These are phyloP conservation scores for Blomia tropicalis DNA, from an alignment of 2,888 invertebrate species.

Conservation along the genomic window DNA sequence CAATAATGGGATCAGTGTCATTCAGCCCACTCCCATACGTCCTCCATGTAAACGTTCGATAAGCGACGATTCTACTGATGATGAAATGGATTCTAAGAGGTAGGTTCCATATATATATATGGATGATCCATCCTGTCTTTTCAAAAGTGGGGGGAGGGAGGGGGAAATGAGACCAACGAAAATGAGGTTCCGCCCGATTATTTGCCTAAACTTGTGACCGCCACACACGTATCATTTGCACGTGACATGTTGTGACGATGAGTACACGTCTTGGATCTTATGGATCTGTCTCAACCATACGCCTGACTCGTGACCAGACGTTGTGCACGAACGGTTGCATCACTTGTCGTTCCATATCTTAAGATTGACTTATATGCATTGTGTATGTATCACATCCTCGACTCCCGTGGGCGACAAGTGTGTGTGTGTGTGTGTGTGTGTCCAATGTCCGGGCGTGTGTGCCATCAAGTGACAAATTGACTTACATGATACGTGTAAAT, in stretches of 20 bases:
- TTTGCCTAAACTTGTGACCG: not conserved
- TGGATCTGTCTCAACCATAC: not conserved
- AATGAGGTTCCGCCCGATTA: not conserved
- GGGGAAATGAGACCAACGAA: too few species aligned
- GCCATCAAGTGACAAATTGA: constrained; percentile 8
- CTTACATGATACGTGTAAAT: not conserved
- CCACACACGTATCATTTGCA: not conserved
- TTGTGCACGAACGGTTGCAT: constrained; percentile 16
- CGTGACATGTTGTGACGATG: too few species aligned
- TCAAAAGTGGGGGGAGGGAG: too few species aligned
- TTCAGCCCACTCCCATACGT: not conserved
- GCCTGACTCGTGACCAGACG: constrained; percentile 15
- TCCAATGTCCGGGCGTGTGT: constrained; percentile 11
- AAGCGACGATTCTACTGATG: constrained; percentile 8
- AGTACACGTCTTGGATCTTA: not conserved
- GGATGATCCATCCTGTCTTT: not conserved
- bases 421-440: not conserved
- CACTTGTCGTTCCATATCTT: not conserved
- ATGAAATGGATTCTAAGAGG: constrained; percentile 9
- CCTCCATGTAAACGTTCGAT: constrained; percentile 5
- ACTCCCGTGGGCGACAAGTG: not conserved
- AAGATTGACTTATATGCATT: constrained; percentile 8
- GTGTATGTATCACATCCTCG: too few species aligned
- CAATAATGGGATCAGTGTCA: not conserved
- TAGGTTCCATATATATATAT: not conserved